Conservation (phyloP, 2,797 vertebrate species). For the Arremon brunneinucha region DNA sequence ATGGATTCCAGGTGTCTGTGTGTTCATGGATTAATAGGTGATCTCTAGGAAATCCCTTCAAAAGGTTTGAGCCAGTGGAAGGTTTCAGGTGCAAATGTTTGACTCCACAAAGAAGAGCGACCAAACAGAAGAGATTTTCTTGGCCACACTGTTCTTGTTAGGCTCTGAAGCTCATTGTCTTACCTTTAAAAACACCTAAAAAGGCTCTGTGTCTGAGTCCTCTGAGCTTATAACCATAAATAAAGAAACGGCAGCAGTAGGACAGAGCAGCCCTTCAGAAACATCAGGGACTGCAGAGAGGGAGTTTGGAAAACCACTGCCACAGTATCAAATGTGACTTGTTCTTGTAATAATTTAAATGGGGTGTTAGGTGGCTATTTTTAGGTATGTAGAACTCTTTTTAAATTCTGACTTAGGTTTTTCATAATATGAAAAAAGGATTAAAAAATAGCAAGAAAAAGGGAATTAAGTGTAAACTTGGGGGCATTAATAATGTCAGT, state of each 20-base stretch:
- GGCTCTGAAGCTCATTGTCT: not conserved
- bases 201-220: not conserved
- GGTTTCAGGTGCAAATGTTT: not conserved
- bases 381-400: not conserved
- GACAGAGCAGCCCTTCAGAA: not conserved
- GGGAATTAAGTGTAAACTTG: no score
- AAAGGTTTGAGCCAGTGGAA: not conserved
- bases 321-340: not conserved
- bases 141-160: not conserved
- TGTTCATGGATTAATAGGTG: no score
- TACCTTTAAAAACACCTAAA: no score
- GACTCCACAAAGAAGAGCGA: not conserved
- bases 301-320: not conserved
- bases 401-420: not conserved
- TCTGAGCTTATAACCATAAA: not conserved
- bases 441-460: not conserved
- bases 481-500: no score
- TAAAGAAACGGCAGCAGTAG: not conserved
- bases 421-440: not conserved
- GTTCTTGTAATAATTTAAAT: not conserved
- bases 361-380: not conserved
- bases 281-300: not conserved
- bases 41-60: not conserved
- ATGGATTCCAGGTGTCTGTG: not conserved
- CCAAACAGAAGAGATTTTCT: not conserved